Conservation (phyloP, 2,888 invertebrate species). For the Drosophila phalerata region DNA sequence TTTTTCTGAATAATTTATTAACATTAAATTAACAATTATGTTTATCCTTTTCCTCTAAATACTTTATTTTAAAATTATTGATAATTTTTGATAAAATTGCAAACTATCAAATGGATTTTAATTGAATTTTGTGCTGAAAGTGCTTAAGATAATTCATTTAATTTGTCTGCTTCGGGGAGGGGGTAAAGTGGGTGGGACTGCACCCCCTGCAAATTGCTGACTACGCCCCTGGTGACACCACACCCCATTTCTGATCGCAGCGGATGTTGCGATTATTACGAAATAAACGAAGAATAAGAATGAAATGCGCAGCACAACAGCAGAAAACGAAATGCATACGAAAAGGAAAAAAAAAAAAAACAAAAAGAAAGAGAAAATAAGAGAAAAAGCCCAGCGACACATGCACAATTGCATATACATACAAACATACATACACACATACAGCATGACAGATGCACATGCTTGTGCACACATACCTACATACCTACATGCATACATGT, state of each 20-base stretch:
- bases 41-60: no score
- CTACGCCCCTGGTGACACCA: neutral
- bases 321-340: conserved; percentile 55
- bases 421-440: conserved; percentile 2
- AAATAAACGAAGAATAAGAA: conserved; percentile 73
- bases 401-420: neutral
- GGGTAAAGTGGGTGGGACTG: no score
- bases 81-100: no score
- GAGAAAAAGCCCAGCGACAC: conserved; percentile 17
- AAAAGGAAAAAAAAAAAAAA: neutral
- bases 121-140: no score
- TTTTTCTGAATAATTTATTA: no score
- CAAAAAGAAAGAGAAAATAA: neutral
- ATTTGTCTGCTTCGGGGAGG: neutral
- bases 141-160: no score
- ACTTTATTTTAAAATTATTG: no score
- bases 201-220: neutral
- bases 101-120: no score
- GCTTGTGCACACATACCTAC: neutral
- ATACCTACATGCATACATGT: conserved; percentile 5
- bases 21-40: no score
- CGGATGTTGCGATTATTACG: conserved; percentile 78
- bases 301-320: conserved; percentile 49
- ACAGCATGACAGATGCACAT: conserved; percentile 4
- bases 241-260: conserved; percentile 31